phyloP scores from a whole-genome alignment of 1,140 invertebrate species.

The Drosophila gunungcola region DNA sequence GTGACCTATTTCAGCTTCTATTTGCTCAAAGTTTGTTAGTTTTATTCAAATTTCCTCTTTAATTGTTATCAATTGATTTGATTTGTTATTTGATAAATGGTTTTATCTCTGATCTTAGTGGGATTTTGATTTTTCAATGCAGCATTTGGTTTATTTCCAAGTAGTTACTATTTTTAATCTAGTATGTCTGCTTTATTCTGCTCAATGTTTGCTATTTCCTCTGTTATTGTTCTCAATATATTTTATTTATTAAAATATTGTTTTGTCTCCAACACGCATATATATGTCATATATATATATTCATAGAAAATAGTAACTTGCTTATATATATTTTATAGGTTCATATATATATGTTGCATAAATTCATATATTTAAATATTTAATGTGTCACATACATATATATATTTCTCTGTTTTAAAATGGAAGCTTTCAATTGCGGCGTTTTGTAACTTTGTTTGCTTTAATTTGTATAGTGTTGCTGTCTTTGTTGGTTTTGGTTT shows the following conservation, averaged over 20 bases:
- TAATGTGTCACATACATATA: constrained; percentile 25
- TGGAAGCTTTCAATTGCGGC: constrained; percentile 82
- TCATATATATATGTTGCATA: constrained; percentile 55
- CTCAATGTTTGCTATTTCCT: not conserved
- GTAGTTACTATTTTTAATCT: no score
- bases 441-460: constrained; percentile 79
- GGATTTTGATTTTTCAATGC: not conserved
- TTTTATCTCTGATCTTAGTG: not conserved
- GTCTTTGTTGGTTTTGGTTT: constrained; percentile 14
- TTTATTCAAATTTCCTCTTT: not conserved
- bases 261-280: constrained; percentile 7
- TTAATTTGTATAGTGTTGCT: constrained; percentile 62
- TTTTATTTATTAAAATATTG: constrained; percentile 11
- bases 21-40: no score
- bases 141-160: not conserved
- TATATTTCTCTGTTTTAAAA: constrained; percentile 59
- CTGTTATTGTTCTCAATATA: not conserved
- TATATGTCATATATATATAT: constrained; percentile 1
- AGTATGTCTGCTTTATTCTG: not conserved
- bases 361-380: constrained; percentile 49
- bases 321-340: constrained; percentile 39
- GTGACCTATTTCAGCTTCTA: no score
- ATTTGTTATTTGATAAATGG: no score
- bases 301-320: constrained; percentile 68
- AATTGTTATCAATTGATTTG: not conserved